Evolutionary conservation across 2,797 vertebrate species (phyloP), one percentile per base, ranked within the genome.

Genomic region (Adrianichthys oophorus): DNA sequence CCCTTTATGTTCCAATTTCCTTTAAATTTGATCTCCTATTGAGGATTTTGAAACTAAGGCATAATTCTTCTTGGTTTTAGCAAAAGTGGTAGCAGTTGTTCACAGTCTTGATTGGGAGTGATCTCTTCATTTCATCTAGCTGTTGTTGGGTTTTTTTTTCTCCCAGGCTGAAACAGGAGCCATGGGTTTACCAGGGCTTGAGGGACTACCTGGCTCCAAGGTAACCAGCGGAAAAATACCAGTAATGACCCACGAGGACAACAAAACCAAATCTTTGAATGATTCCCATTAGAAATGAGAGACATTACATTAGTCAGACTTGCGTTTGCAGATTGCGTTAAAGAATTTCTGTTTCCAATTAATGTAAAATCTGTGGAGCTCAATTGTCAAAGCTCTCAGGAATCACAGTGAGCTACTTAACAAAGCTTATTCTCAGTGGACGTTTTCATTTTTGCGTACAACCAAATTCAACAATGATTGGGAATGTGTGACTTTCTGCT

Each of bases 171-270:
- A 98, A 56, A 90, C 93, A 10, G 98, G 98, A 62, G 88, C 90
- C 1, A 98, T 98, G 96, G 98, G 98, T 74, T 87, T 99, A 79
- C 96, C 97, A 40, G 98, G 97, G 67, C 88, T 98, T 56, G 97
- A 99, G 91, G 97, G 98, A 67, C 92, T 98, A 69, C 93, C 94
- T 50, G 98, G 98, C 62, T 83, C 93, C 84, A 99, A 99, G 95
- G 97, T 98, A 90, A 81, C 79, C 47, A 37, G 56, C 48, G 12
- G 41, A 59, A 59, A 59, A 41, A 48, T 14, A 13, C 68, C 59
- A 37, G 10, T 37, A 37, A 37, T 37, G 10, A 37, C 2, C 32
- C 32, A 37, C 10, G 10, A 37, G 32, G 32, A 37, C 10, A 12
- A 37, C 32, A 37, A 12, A 37, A 37, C 10, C 10, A 12, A 12